Evolutionary conservation across 2,797 vertebrate genomes (phyloP).

Genomic region (Falco biarmicus): DNA sequence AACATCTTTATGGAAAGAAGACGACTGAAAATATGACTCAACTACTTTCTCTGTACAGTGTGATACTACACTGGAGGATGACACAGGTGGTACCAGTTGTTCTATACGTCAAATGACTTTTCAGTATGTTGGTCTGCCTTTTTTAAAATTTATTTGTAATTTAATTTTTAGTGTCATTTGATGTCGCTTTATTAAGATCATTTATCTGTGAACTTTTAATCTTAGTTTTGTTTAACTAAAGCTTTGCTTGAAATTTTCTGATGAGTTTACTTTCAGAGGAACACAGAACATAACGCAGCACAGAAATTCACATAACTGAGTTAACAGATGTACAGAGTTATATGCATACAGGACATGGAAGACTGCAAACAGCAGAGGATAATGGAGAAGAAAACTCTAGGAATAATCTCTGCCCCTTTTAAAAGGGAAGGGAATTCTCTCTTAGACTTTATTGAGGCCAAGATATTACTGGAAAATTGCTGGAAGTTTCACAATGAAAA

Average conservation of each 20-base stretch:
- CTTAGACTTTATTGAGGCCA: background rate
- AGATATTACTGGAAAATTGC: background rate
- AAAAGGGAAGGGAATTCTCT: background rate
- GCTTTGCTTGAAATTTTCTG: background rate
- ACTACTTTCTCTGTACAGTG: background rate
- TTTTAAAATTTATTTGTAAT: background rate
- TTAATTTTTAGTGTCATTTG: background rate
- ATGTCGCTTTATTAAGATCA: background rate
- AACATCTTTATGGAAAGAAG: background rate
- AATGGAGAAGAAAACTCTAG: background rate
- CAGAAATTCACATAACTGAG: background rate
- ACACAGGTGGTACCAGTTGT: background rate
- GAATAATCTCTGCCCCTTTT: background rate
- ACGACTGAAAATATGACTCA: background rate
- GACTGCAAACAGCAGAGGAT: background rate
- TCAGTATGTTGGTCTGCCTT: background rate
- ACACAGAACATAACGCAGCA: background rate
- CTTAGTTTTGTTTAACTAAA: background rate
- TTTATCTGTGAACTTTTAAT: background rate
- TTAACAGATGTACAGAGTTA: background rate
- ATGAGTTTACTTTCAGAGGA: background rate
- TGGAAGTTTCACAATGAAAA: background rate
- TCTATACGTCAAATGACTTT: background rate
- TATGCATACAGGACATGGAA: background rate
- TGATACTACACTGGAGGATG: background rate